Percentiles rank a stretch among this genome's conserved stretches.
Evolutionary conservation across 2,797 vertebrate species (phyloP).

Genomic region (Gambusia yucatana): DNA sequence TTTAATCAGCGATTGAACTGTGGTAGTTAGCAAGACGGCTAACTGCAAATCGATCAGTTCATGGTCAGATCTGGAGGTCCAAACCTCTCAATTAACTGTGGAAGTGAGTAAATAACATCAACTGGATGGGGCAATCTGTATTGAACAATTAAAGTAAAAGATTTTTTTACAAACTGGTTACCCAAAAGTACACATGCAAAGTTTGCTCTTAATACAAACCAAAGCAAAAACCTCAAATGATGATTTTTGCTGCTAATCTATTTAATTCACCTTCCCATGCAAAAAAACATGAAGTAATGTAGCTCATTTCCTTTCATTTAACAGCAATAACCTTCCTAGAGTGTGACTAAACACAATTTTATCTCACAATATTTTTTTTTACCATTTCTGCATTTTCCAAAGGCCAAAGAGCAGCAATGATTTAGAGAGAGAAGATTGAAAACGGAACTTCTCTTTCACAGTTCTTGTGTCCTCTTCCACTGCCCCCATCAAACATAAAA

Average conservation of each 20-base stretch:
- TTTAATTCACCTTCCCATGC: not conserved
- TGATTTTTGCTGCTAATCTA: not conserved
- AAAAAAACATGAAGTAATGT: not conserved
- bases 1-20: no score
- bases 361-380: not conserved
- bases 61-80: no score
- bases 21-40: no score
- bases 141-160: no score
- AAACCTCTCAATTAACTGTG: no score
- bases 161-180: no score
- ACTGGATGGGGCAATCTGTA: no score
- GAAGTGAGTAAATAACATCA: no score
- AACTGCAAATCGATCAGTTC: no score
- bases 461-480: conserved; percentile 25
- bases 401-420: conserved; percentile 45
- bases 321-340: not conserved
- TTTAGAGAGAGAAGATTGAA: conserved; percentile 43
- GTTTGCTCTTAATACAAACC: not conserved
- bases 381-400: conserved; percentile 21
- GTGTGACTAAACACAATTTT: conserved; percentile 3
- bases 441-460: conserved; percentile 32
- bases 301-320: not conserved
- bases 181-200: no score
- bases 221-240: not conserved
- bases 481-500: conserved; percentile 44